Evolutionary conservation across 2,113 vertebrate species (phyloP).

Genomic region (Mola mola): DNA sequence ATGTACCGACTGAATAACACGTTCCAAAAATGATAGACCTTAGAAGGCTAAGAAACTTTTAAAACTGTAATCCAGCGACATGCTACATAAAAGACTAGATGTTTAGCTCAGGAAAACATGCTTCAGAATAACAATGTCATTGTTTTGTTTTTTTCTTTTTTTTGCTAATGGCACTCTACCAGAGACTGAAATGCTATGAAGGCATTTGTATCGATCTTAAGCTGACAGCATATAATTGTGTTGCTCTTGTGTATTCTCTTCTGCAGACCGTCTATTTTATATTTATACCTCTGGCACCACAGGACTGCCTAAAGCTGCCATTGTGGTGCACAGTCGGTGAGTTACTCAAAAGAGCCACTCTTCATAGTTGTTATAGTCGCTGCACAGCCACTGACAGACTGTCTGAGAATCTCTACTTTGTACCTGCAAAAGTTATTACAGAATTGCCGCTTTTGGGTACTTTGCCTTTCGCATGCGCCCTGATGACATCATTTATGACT

Average conservation of each 20-base stretch:
- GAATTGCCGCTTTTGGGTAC: conserved; percentile 91
- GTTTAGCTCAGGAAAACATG: too few species aligned
- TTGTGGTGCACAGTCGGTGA: conserved; percentile 92
- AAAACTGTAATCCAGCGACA: too few species aligned
- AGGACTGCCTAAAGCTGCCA: conserved; percentile 91
- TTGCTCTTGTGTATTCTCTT: conserved; percentile 16
- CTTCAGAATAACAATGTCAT: too few species aligned
- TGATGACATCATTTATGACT: conserved; percentile 88
- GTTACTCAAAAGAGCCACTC: conserved; percentile 8
- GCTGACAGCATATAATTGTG: background rate
- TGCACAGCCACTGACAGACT: background rate
- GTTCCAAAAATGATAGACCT: too few species aligned
- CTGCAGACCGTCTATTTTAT: conserved; percentile 88
- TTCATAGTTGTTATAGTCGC: background rate
- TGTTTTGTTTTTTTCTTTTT: background rate
- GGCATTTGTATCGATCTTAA: background rate
- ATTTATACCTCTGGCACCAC: conserved; percentile 94
- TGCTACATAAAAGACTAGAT: too few species aligned
- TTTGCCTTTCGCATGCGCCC: conserved; percentile 85
- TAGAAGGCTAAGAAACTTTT: too few species aligned
- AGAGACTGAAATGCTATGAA: conserved; percentile 10
- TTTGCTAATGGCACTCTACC: background rate
- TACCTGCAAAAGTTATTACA: conserved; percentile 85
- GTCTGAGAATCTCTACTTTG: conserved; percentile 11
- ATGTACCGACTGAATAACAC: conserved; percentile 17